These are phyloP conservation scores for Pungitius pungitius DNA, from an alignment of 2,113 vertebrate species.

Conservation along the genomic window DNA sequence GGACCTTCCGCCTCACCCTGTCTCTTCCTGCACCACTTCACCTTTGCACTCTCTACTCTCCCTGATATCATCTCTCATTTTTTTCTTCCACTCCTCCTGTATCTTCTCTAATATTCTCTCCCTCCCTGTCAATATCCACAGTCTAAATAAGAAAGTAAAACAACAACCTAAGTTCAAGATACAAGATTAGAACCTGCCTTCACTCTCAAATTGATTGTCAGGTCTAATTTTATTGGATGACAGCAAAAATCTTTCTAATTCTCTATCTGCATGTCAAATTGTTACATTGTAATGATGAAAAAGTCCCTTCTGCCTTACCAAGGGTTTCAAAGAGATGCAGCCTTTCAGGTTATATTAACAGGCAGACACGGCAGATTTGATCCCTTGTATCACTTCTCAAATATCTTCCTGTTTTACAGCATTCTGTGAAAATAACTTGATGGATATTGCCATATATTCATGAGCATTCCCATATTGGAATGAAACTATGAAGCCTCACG, in stretches of 20 bases:
- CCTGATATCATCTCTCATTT: neutral
- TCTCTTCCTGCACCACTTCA: constrained; percentile 4
- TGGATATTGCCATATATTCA: constrained; percentile 8
- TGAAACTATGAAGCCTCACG: neutral
- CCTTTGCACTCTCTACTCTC: neutral
- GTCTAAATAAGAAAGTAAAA: neutral
- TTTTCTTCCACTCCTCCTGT: neutral
- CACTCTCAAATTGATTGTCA: neutral
- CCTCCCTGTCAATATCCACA: neutral
- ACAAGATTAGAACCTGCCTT: neutral
- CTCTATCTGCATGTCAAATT: neutral
- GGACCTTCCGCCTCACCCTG: neutral
- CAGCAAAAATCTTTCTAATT: neutral
- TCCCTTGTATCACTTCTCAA: neutral
- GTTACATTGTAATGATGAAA: neutral
- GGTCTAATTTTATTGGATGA: neutral
- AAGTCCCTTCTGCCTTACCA: neutral
- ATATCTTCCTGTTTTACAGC: constrained; percentile 8
- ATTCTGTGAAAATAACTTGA: neutral
- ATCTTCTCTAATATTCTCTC: neutral
- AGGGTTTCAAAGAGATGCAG: neutral
- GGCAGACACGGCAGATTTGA: neutral
- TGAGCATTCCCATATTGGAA: neutral
- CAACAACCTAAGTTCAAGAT: neutral
- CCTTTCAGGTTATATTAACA: neutral